A percentile compares a stretch with the other conserved stretches of the same genome.
Evolutionary conservation across 2,888 invertebrate genomes (phyloP).

Genomic region (Stramonita haemastoma): DNA sequence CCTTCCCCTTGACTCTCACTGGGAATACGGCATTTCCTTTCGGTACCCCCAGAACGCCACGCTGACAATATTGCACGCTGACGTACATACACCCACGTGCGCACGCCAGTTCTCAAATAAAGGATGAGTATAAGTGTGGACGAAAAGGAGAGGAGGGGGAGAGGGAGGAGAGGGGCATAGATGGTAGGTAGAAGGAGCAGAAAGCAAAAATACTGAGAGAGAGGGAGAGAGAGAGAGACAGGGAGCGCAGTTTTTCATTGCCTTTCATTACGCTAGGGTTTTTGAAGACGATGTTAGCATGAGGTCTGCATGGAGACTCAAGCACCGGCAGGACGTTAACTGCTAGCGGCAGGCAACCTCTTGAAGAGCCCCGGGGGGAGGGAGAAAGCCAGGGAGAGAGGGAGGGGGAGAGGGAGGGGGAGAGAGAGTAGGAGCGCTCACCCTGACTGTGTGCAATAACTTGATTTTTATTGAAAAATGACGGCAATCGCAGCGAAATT

Average conservation of each 20-base stretch:
- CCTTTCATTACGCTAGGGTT: no score
- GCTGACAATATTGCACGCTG: background rate
- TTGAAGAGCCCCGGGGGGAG: background rate
- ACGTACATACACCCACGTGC: constrained; percentile 13
- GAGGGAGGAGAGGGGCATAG: background rate
- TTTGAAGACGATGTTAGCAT: no score
- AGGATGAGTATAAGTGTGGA: background rate
- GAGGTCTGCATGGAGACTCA: no score
- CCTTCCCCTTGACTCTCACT: no score
- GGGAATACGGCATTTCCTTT: no score
- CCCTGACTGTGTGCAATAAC: background rate
- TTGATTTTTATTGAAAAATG: constrained; percentile 27
- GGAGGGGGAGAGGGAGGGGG: background rate
- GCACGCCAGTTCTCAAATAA: background rate
- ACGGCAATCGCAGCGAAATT: constrained; percentile 3
- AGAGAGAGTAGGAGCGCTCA: background rate
- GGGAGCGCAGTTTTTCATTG: no score
- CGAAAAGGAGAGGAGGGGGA: background rate
- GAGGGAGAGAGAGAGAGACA: constrained; percentile 19
- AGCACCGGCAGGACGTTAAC: no score
- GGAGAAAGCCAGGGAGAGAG: constrained; percentile 6
- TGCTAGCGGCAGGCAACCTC: no score
- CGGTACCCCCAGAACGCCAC: background rate
- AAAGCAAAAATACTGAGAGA: constrained; percentile 4
- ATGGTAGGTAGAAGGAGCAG: background rate